Base-by-base conservation (phyloP, 2,113 vertebrate species). In the Mystacornis crossleyi region DNA sequence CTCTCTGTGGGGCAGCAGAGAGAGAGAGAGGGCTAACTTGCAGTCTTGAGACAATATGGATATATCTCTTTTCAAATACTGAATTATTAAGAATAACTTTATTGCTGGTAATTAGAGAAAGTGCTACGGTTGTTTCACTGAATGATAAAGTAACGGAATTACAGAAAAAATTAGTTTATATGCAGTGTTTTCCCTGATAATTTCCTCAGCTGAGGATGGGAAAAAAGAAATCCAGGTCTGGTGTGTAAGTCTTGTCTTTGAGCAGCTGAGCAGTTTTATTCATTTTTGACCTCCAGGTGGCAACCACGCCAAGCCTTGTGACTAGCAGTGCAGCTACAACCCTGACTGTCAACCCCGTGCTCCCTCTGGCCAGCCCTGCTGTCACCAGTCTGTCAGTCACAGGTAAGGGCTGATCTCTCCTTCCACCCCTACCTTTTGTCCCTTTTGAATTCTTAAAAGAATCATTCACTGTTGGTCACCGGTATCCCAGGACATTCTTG, bases 301-400 rank as follows among this genome's bases (percentile, higher is more conserved):
- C 99, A 96, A 99, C 99, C 98, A 99, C 99, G n/a, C 99, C 99
- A 85, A 99, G 99, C 98, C 99, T 99, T 98, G 99, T 99, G 98
- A 99, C 98, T 95, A 99, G 99, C 98, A 99, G 98, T 97, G 98
- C 99, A 89, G 98, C 99, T 92, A 99, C 99, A 94, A 99, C 99
- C 86, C 98, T 99, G 98, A 99, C 99, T 90, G 99, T 99, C 98
- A 99, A 99, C 97, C 98, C 99, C 90, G 98, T 99, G 96, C 98
- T 99, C 98, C 99, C 99, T 97, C 98, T 99, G 95, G 99, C 98
- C 98, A 99, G 99, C 96, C 99, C 99, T 92, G 95, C 97, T 55
- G 98, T 99, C 88, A 98, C 99, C 74, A 98, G 96, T 97, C 97
- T 99, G 96, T 96, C 99, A 89, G 99, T 99, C 97, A 98, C 99